Evolutionary conservation across 2,797 vertebrate species (phyloP).

Genomic region (Acanthurus lineatus): DNA sequence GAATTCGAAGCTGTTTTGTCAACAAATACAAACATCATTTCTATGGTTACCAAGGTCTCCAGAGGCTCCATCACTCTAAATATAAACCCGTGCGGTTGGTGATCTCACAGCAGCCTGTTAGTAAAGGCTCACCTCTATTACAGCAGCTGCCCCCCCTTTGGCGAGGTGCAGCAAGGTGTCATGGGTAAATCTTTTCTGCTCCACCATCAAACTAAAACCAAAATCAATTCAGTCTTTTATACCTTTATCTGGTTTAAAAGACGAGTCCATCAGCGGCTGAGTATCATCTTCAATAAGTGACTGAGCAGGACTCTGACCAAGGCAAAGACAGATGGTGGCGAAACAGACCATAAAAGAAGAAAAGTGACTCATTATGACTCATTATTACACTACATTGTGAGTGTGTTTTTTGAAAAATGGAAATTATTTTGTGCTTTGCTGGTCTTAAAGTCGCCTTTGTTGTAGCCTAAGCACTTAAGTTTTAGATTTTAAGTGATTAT

Average conservation of each 20-base stretch:
- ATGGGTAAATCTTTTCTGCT: constrained; percentile 31
- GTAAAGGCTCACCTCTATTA: constrained; percentile 63
- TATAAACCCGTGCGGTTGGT: constrained; percentile 57
- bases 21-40: constrained; percentile 56
- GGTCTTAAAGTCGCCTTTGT: too few relatives aligned
- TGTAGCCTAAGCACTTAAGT: too few relatives aligned
- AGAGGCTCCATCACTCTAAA: constrained; percentile 55
- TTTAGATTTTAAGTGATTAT: too few relatives aligned
- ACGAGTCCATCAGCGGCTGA: neutral
- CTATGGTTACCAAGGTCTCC: constrained; percentile 71
- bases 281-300: neutral
- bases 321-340: neutral
- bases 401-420: neutral
- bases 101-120: constrained; percentile 51
- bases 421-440: too few relatives aligned
- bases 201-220: constrained; percentile 19
- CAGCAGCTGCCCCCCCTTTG: constrained; percentile 41
- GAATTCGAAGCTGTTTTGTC: constrained; percentile 6
- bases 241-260: neutral
- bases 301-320: neutral
- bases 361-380: neutral
- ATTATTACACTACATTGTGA: neutral
- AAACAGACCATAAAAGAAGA: neutral
- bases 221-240: constrained; percentile 25
- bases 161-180: constrained; percentile 41